Percentiles rank a stretch among this genome's conserved stretches.
Conservation (phyloP, 2,888 invertebrate species). For the Hirtodrosophila alboralis region DNA sequence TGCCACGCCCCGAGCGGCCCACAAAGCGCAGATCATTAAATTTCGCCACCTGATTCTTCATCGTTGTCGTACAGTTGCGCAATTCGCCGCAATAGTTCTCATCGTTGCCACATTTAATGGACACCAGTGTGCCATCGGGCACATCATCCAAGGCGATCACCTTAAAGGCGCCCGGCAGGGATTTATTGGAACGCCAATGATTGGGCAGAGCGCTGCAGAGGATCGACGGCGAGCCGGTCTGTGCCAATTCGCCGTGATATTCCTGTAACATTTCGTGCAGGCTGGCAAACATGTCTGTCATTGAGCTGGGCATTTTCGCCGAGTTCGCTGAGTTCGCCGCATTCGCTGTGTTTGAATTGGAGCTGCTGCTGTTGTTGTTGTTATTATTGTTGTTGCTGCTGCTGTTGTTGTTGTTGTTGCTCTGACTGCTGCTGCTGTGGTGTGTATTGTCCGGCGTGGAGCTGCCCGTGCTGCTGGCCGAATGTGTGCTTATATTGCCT, state of each 20-base stretch:
- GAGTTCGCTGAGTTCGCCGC: constrained; percentile 59
- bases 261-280: constrained; percentile 92
- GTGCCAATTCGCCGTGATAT: constrained; percentile 96
- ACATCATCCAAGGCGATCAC: constrained; percentile 97
- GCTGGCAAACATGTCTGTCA: constrained; percentile 90
- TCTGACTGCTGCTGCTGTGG: constrained; percentile 31
- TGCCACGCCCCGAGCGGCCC: constrained; percentile 98
- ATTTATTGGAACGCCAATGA: constrained; percentile 99
- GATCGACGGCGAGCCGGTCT: constrained; percentile 97
- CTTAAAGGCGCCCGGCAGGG: constrained; percentile 97
- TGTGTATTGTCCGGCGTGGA: constrained; percentile 49
- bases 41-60: constrained; percentile 99
- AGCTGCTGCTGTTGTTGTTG: constrained; percentile 32
- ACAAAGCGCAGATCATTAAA: constrained; percentile 99
- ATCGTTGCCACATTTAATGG: constrained; percentile 98
- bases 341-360: constrained; percentile 18
- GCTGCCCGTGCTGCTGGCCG: constrained; percentile 70
- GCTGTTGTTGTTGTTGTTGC: constrained; percentile 29
- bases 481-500: constrained; percentile 64
- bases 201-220: constrained; percentile 96
- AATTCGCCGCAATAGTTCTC: constrained; percentile 98
- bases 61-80: constrained; percentile 95
- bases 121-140: constrained; percentile 96
- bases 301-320: constrained; percentile 86
- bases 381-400: constrained; percentile 44